Evolutionary conservation across 1,140 invertebrate species (phyloP).

Genomic region (Drosophila micromelanica): DNA sequence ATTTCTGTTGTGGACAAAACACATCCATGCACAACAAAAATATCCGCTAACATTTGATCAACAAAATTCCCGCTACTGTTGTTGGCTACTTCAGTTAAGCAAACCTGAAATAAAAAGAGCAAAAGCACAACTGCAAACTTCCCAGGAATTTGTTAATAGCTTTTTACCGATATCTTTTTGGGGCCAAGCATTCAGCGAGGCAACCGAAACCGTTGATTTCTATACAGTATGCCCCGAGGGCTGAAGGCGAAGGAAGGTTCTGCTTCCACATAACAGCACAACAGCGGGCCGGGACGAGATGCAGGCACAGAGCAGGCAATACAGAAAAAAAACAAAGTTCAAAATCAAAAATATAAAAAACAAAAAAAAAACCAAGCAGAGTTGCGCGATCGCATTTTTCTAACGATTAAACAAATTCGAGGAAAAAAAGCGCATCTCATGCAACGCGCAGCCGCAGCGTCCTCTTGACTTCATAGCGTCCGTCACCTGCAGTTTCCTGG

Average conservation of each 20-base stretch:
- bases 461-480: conserved; percentile 22
- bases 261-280: conserved; percentile 40
- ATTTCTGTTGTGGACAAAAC: conserved; percentile 16
- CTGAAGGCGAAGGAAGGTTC: conserved; percentile 22
- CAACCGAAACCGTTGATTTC: conserved; percentile 77
- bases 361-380: conserved; percentile 30
- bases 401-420: conserved; percentile 84
- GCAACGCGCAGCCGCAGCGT: conserved; percentile 58
- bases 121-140: conserved; percentile 74
- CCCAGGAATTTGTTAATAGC: conserved; percentile 80
- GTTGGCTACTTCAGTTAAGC: conserved; percentile 23
- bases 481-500: conserved; percentile 80
- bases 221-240: conserved; percentile 18
- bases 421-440: conserved; percentile 81
- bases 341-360: background rate
- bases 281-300: background rate
- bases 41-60: conserved; percentile 43
- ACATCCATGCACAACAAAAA: conserved; percentile 14
- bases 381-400: conserved; percentile 76
- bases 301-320: conserved; percentile 2
- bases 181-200: conserved; percentile 14
- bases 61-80: conserved; percentile 28
- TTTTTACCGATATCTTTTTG: conserved; percentile 77
- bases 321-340: no score
- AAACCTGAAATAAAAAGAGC: conserved; percentile 10